These are phyloP conservation scores for Leptinotarsa undecemlineata DNA, from an alignment of 1,140 invertebrate genomes.

Conservation along the genomic window DNA sequence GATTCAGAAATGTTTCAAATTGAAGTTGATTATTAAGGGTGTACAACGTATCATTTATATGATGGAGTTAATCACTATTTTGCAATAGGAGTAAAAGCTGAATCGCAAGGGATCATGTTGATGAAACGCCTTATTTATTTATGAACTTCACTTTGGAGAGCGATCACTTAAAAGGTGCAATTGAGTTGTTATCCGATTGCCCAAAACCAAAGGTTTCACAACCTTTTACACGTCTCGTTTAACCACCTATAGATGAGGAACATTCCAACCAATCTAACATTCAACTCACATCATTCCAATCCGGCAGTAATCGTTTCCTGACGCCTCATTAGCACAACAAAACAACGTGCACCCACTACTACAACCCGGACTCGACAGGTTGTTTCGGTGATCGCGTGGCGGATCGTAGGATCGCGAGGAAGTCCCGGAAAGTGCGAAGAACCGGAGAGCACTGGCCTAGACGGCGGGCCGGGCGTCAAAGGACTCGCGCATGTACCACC, in stretches of 20 bases:
- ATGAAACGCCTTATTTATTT: too few species aligned
- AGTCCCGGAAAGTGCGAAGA: conserved; percentile 24
- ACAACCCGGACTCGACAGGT: conserved; percentile 19
- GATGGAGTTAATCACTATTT: too few species aligned
- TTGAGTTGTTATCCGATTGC: too few species aligned
- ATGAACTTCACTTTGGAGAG: too few species aligned
- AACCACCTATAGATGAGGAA: not conserved
- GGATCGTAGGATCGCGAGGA: not conserved
- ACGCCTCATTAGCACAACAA: conserved; percentile 7
- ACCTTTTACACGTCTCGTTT: too few species aligned
- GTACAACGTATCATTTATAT: too few species aligned
- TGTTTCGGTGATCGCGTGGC: conserved; percentile 25
- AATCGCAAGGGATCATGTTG: too few species aligned
- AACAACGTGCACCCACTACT: not conserved
- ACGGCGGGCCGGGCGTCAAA: conserved; percentile 32
- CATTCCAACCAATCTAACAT: conserved; percentile 11
- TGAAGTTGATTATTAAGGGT: too few species aligned
- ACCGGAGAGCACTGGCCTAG: conserved; percentile 40
- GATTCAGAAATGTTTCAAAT: too few species aligned
- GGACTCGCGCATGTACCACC: conserved; percentile 36
- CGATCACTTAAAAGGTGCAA: too few species aligned
- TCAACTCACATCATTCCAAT: conserved; percentile 7
- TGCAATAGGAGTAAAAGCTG: too few species aligned
- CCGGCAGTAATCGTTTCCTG: not conserved
- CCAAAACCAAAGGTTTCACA: too few species aligned